Percentiles rank a stretch among this genome's conserved stretches.
These are phyloP conservation scores for Pseudorasbora parva DNA, from an alignment of 2,113 vertebrate species.

Conservation along the genomic window DNA sequence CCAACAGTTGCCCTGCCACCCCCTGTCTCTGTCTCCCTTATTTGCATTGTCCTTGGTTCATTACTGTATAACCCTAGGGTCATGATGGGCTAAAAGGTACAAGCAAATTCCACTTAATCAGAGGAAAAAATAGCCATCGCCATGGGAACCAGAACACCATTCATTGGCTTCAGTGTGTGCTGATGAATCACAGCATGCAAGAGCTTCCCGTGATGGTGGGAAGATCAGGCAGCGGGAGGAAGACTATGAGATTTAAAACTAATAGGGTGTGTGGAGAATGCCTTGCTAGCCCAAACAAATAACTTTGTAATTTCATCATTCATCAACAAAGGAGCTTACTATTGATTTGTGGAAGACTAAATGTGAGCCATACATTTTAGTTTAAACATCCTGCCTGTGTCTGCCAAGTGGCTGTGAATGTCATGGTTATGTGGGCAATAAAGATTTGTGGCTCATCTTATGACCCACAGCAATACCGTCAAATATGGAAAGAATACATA, in stretches of 20 bases:
- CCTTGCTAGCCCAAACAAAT: conserved; percentile 46
- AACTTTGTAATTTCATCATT: conserved; percentile 55
- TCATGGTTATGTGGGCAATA: background rate
- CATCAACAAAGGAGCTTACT: conserved; percentile 45
- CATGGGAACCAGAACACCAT: conserved; percentile 64
- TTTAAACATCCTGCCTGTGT: conserved; percentile 20
- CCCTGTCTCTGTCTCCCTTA: conserved; percentile 3
- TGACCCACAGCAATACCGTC: background rate
- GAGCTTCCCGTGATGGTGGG: conserved; percentile 4
- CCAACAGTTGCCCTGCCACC: conserved; percentile 15
- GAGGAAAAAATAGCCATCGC: conserved; percentile 51
- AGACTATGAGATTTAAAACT: conserved; percentile 47
- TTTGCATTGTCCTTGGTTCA: conserved; percentile 43
- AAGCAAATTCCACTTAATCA: conserved; percentile 62
- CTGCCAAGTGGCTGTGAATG: background rate
- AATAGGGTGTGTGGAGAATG: conserved; percentile 36
- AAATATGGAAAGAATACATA: background rate
- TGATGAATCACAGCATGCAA: conserved; percentile 57
- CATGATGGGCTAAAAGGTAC: conserved; percentile 56
- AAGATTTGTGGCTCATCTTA: conserved; percentile 19
- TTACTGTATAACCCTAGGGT: conserved; percentile 48
- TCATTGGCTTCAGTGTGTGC: conserved; percentile 37
- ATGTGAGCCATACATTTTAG: conserved; percentile 36
- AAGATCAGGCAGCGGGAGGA: conserved; percentile 1
- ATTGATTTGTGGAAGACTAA: conserved; percentile 51